Evolutionary conservation across 2,888 invertebrate species (phyloP).

Genomic region (Myathropa florea): DNA sequence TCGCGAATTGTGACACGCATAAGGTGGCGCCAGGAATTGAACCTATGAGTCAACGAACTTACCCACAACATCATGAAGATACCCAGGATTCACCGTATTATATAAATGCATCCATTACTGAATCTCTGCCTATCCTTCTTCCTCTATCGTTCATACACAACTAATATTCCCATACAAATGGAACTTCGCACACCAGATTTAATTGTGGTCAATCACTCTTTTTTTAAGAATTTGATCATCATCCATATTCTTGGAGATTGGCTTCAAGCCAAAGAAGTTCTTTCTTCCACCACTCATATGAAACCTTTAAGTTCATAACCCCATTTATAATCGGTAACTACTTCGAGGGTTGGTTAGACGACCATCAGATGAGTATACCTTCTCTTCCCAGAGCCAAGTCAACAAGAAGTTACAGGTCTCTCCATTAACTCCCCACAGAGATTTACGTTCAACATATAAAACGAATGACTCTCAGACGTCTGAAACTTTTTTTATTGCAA

Average conservation of each 20-base stretch:
- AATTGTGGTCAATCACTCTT: background rate
- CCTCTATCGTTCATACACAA: no score
- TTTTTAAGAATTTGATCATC: background rate
- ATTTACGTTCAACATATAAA: background rate
- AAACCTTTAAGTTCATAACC: background rate
- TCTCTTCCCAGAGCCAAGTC: background rate
- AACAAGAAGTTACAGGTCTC: background rate
- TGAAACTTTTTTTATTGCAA: background rate
- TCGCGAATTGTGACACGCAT: no score
- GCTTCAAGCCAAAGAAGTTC: background rate
- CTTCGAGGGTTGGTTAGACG: background rate
- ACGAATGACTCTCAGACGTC: background rate
- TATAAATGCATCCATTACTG: no score
- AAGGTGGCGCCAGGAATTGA: no score
- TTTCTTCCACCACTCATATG: background rate
- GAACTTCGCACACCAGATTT: no score
- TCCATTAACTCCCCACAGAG: background rate
- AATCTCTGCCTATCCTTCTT: no score
- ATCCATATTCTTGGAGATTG: background rate
- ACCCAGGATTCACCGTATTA: no score
- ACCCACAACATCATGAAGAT: no score
- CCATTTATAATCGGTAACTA: background rate
- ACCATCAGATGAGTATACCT: no score
- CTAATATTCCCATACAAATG: no score
- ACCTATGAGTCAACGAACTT: no score